phyloP scores from a whole-genome alignment of 2,113 vertebrate species.

The Tamias sibiricus region DNA sequence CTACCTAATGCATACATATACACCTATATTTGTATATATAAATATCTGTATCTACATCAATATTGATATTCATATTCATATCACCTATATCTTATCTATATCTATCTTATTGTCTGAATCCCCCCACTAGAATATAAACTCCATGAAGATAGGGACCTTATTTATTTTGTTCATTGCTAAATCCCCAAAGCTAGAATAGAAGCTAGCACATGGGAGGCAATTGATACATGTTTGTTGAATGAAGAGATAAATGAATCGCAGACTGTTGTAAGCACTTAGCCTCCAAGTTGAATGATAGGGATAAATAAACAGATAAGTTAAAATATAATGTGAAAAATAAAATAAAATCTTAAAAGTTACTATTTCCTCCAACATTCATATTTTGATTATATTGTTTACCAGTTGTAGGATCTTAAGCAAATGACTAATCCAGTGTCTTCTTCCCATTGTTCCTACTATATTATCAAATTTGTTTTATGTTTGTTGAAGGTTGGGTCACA shows the following conservation, averaged over 20 bases:
- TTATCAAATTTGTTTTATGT: not conserved
- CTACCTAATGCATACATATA: not conserved
- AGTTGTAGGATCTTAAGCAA: not conserved
- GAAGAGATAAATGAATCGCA: not conserved
- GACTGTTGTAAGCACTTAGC: not conserved
- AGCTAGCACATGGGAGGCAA: not conserved
- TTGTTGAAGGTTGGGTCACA: not conserved
- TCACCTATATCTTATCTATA: not conserved
- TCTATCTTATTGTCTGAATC: not conserved
- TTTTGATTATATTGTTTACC: not conserved
- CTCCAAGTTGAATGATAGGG: not conserved
- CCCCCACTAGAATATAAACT: not conserved
- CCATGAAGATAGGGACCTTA: not conserved
- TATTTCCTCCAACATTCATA: not conserved
- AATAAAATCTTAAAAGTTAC: not conserved
- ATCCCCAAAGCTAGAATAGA: not conserved
- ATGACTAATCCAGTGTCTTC: not conserved
- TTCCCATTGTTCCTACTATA: not conserved
- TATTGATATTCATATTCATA: not conserved
- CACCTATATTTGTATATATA: not conserved
- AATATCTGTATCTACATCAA: not conserved
- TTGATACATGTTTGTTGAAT: not conserved
- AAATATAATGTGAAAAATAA: not conserved
- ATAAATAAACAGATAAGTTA: not conserved
- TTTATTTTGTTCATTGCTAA: not conserved